Percentiles rank a stretch among this genome's conserved stretches.
phyloP scores from a whole-genome alignment of 2,888 invertebrate genomes.

The Drosophila vallismaia region DNA sequence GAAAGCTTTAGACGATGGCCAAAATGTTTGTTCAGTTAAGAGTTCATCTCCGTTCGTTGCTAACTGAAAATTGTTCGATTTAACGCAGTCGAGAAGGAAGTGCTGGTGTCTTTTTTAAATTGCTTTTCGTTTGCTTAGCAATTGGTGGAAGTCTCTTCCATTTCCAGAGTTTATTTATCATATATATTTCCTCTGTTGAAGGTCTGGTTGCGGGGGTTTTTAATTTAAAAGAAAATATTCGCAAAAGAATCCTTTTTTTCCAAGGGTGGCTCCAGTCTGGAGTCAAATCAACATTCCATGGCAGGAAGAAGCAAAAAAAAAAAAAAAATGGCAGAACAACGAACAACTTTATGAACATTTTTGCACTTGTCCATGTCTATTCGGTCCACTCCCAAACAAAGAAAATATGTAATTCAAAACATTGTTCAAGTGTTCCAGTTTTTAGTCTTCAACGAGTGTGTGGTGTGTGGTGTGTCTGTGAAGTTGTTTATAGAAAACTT shows the following conservation, averaged over 20 bases:
- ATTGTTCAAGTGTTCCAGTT: constrained; percentile 76
- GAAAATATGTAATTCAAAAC: constrained; percentile 69
- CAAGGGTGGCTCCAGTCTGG: constrained; percentile 9
- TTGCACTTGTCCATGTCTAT: constrained; percentile 59
- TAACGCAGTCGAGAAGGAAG: neutral
- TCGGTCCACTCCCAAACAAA: constrained; percentile 49
- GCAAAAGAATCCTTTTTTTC: constrained; percentile 23
- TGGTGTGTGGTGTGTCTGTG: constrained; percentile 46
- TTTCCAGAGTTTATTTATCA: no score
- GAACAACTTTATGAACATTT: constrained; percentile 69
- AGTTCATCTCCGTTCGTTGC: constrained; percentile 11
- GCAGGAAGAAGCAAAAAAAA: neutral
- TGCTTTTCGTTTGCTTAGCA: constrained; percentile 35
- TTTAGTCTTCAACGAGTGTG: constrained; percentile 19
- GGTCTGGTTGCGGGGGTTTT: neutral
- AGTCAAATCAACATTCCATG: constrained; percentile 37
- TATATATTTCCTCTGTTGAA: no score
- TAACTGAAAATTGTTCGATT: constrained; percentile 13
- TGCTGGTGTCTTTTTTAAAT: constrained; percentile 21
- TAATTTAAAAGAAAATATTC: constrained; percentile 12
- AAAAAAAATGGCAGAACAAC: constrained; percentile 3
- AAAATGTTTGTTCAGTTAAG: constrained; percentile 53
- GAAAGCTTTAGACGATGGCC: constrained; percentile 42
- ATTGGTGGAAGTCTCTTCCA: neutral
- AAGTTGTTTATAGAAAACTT: constrained; percentile 73